Evolutionary conservation across 2,797 vertebrate genomes (phyloP).

Genomic region (Podargus strigoides): DNA sequence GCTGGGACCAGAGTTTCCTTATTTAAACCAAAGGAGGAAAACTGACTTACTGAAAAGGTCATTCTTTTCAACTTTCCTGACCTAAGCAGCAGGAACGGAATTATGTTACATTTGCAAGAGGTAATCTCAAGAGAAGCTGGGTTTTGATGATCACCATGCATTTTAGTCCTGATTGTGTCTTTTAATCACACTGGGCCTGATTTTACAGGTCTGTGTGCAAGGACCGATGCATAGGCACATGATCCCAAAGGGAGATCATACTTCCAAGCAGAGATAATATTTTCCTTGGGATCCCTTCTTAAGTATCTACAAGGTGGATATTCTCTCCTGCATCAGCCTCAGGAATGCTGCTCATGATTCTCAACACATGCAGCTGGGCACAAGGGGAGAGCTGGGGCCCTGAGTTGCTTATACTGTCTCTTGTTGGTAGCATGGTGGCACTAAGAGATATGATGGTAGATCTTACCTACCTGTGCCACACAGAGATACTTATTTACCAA

Average conservation of each 20-base stretch:
- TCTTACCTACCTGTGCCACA: neutral
- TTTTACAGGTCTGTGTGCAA: neutral
- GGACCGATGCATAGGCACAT: neutral
- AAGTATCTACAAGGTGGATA: neutral
- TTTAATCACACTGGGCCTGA: neutral
- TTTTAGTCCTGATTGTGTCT: neutral
- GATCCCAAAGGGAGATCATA: neutral
- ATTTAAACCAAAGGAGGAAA: neutral
- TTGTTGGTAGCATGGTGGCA: neutral
- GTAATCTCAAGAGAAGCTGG: neutral
- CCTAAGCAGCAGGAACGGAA: neutral
- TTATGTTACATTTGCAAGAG: neutral
- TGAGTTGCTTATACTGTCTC: neutral
- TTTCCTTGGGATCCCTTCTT: neutral
- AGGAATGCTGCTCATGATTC: neutral
- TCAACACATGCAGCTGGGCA: neutral
- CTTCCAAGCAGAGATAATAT: neutral
- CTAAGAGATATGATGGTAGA: neutral
- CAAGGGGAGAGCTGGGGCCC: neutral
- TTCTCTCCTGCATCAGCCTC: neutral
- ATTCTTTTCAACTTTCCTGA: neutral
- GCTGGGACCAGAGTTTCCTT: neutral
- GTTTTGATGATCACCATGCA: accelerated
- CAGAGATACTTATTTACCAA: neutral
- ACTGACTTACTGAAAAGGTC: neutral